Percentiles rank a stretch among this genome's conserved stretches.
These are phyloP conservation scores for Drosophila suboccidentalis DNA, from an alignment of 2,888 invertebrate species.

Conservation along the genomic window DNA sequence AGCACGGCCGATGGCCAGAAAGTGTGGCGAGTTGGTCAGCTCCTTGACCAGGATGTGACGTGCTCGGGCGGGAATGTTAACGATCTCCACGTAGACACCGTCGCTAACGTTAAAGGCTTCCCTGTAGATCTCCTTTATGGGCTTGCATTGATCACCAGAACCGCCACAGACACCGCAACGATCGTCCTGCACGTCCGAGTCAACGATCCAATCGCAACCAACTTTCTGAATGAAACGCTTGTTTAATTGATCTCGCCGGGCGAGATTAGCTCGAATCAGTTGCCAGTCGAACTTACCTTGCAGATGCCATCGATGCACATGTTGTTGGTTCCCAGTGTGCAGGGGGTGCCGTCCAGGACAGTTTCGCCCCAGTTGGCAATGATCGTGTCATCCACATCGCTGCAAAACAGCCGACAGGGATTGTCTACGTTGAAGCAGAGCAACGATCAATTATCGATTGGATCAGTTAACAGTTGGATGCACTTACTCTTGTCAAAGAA, in stretches of 20 bases:
- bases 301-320: conserved; percentile 93
- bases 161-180: conserved; percentile 95
- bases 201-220: conserved; percentile 96
- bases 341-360: conserved; percentile 94
- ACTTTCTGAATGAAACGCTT: conserved; percentile 89
- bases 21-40: conserved; percentile 91
- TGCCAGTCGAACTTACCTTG: conserved; percentile 87
- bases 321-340: conserved; percentile 92
- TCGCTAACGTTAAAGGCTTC: conserved; percentile 87
- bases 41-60: conserved; percentile 93
- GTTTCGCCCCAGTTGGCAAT: conserved; percentile 91
- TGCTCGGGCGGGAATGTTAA: conserved; percentile 91
- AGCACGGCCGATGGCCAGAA: conserved; percentile 91
- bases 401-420: conserved; percentile 93
- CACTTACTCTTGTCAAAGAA: conserved; percentile 90
- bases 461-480: not conserved
- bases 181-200: conserved; percentile 92
- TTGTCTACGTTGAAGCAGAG: conserved; percentile 86
- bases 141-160: conserved; percentile 92
- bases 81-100: conserved; percentile 87
- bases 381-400: conserved; percentile 90
- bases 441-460: not conserved
- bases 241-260: conserved; percentile 66
- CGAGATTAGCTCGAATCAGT: not conserved
- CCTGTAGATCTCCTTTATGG: conserved; percentile 86